Conservation (phyloP, 1,140 invertebrate genomes). For the Hylyphantes graminicola region DNA sequence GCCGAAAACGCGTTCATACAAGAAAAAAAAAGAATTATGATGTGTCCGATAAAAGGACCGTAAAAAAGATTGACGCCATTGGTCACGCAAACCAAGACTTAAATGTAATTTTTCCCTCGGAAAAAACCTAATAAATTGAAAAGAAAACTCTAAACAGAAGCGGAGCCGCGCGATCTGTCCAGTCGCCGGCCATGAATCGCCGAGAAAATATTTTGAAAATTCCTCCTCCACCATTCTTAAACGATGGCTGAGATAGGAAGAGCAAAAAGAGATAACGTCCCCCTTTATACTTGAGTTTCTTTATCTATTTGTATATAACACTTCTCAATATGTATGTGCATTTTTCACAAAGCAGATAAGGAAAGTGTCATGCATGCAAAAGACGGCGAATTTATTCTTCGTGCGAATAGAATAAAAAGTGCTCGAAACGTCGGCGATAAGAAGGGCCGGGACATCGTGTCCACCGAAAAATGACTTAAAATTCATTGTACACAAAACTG, state of each 20-base stretch:
- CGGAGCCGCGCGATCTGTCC: conserved; percentile 14
- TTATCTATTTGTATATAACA: conserved; percentile 60
- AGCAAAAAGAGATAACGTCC: conserved; percentile 44
- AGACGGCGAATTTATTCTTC: conserved; percentile 56
- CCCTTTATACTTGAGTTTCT: conserved; percentile 44
- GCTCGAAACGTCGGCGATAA: conserved; percentile 48
- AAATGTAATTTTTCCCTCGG: neutral
- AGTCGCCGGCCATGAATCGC: neutral
- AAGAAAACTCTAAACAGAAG: conserved; percentile 38
- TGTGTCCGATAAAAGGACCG: neutral
- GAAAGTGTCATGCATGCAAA: conserved; percentile 60
- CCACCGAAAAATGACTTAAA: conserved; percentile 60
- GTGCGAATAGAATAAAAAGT: conserved; percentile 51
- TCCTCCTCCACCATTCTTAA: conserved; percentile 31
- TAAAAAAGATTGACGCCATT: conserved; percentile 18
- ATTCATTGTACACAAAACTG: conserved; percentile 60
- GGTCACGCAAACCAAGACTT: conserved; percentile 29
- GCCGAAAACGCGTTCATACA: too few relatives aligned
- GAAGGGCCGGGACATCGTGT: conserved; percentile 44
- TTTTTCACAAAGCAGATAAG: conserved; percentile 49
- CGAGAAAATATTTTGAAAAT: conserved; percentile 26
- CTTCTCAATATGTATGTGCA: conserved; percentile 59
- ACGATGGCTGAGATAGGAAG: conserved; percentile 37
- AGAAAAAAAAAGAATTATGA: conserved; percentile 17
- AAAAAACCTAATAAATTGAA: conserved; percentile 19